Percentiles rank a stretch among this genome's conserved stretches.
These are phyloP conservation scores for Leptinotarsa lineolata DNA, from an alignment of 1,140 invertebrate species.

Conservation along the genomic window DNA sequence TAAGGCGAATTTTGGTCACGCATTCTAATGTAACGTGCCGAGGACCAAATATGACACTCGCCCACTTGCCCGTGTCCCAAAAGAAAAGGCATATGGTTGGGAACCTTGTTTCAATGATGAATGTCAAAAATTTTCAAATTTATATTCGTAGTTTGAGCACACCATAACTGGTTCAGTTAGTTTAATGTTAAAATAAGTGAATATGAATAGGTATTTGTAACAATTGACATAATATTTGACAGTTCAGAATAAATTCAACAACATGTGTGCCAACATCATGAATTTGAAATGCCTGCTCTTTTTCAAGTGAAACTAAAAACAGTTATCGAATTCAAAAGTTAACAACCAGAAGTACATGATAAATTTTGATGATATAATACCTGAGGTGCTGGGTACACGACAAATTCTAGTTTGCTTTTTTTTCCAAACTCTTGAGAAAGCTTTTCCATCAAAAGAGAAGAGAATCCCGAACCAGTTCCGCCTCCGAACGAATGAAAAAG, in stretches of 20 bases:
- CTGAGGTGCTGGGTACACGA: slow-evolving; percentile 81
- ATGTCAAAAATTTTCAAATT: neutral
- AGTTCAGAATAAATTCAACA: slow-evolving; percentile 47
- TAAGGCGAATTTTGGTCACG: no score
- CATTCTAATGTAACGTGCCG: no score
- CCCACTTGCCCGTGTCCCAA: no score
- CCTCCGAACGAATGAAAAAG: slow-evolving; percentile 90
- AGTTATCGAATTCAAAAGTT: no score
- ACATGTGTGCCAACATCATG: no score
- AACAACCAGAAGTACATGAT: no score
- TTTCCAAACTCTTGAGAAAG: slow-evolving; percentile 76
- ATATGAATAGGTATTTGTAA: neutral
- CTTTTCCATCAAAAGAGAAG: slow-evolving; percentile 77
- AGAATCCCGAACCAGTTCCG: slow-evolving; percentile 85
- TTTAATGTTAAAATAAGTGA: neutral
- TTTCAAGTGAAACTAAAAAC: no score
- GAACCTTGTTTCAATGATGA: neutral
- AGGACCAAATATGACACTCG: no score
- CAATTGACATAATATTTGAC: slow-evolving; percentile 52
- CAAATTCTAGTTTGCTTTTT: slow-evolving; percentile 77
- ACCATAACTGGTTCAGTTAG: neutral
- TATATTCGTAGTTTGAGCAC: no score
- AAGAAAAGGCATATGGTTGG: no score
- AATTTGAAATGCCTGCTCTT: no score
- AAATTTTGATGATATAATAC: slow-evolving; percentile 42